Percentiles rank a stretch among this genome's conserved stretches.
These are phyloP conservation scores for Pachymerium ferrugineum DNA, from an alignment of 2,888 invertebrate species.

Conservation along the genomic window DNA sequence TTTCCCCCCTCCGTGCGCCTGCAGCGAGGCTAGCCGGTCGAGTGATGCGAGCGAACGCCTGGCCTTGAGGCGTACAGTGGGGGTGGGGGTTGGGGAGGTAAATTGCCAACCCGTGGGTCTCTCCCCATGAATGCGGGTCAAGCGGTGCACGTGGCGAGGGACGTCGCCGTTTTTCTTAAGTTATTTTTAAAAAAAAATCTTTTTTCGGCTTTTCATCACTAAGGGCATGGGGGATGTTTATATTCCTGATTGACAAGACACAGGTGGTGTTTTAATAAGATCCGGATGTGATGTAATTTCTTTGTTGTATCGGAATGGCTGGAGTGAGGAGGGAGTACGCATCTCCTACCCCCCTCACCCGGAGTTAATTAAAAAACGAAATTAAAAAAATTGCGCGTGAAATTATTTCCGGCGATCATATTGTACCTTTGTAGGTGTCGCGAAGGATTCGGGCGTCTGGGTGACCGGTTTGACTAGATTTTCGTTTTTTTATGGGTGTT, in stretches of 20 bases:
- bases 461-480: conserved; percentile 5
- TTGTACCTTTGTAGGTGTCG: not conserved
- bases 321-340: not conserved
- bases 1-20: not conserved
- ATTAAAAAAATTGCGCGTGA: not conserved
- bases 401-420: conserved; percentile 4
- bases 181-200: not conserved
- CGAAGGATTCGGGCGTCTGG: not conserved
- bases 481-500: not conserved
- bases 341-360: no score
- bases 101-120: conserved; percentile 23
- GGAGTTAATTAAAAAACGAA: not conserved
- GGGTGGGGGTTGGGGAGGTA: conserved; percentile 11
- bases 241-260: conserved; percentile 14
- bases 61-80: not conserved
- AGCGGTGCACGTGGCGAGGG: conserved; percentile 25
- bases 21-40: not conserved
- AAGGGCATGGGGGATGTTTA: not conserved
- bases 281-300: conserved; percentile 3
- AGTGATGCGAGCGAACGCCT: not conserved
- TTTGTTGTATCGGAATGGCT: not conserved
- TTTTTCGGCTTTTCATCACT: not conserved
- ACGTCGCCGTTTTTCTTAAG: not conserved
- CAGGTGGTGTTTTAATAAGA: conserved; percentile 18
- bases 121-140: conserved; percentile 27